Conservation (phyloP, 2,797 vertebrate genomes). For the Eulemur mongoz region DNA sequence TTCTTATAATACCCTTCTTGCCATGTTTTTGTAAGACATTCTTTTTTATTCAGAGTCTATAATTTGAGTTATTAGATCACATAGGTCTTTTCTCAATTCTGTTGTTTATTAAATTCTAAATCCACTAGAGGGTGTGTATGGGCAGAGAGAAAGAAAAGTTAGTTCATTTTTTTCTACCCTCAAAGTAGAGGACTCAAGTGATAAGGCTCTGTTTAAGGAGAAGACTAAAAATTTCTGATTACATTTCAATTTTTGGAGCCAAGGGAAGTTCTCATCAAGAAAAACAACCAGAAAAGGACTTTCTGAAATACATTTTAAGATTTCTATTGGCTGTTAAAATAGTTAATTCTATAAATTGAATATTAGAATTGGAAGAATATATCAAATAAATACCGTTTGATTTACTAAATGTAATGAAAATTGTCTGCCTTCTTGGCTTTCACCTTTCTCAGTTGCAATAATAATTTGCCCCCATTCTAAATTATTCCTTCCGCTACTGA, state of each 20-base stretch:
- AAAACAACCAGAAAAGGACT: background rate
- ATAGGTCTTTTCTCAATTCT: background rate
- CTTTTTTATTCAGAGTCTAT: background rate
- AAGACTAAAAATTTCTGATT: constrained; percentile 25
- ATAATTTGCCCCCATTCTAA: background rate
- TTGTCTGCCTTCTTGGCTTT: background rate
- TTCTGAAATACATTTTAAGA: background rate
- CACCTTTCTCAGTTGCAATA: background rate
- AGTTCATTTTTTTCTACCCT: background rate
- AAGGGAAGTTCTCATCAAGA: background rate
- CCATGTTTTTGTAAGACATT: background rate
- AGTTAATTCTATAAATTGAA: background rate
- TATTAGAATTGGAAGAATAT: constrained; percentile 42
- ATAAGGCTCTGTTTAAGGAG: background rate
- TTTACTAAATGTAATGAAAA: background rate
- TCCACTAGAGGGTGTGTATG: background rate
- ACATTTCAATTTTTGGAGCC: background rate
- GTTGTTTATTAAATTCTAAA: constrained; percentile 9
- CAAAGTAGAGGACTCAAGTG: background rate
- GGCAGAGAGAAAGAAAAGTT: constrained; percentile 31
- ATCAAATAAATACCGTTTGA: background rate
- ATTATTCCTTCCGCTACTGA: background rate
- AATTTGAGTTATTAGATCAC: constrained; percentile 1
- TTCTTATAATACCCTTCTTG: background rate
- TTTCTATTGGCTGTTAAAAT: background rate